phyloP scores from a whole-genome alignment of 2,888 invertebrate species.

The Allolobophora icterica region DNA sequence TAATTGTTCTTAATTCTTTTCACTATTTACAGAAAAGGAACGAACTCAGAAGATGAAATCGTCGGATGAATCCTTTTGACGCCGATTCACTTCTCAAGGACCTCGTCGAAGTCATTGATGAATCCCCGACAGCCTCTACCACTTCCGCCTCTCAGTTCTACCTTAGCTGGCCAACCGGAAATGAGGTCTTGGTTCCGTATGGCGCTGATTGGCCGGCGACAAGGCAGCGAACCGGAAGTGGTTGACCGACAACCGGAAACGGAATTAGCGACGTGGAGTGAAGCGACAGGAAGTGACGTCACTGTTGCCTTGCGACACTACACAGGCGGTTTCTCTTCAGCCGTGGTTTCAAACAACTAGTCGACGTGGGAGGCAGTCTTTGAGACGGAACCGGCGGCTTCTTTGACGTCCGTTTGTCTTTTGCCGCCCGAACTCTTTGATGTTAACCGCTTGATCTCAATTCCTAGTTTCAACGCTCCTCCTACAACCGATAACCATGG shows the following conservation, averaged over 20 bases:
- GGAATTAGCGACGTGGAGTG: slow-evolving; percentile 17
- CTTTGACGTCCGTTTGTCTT: not conserved
- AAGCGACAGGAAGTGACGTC: not conserved
- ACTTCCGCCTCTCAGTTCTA: not conserved
- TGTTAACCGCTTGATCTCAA: not conserved
- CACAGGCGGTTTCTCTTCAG: not conserved
- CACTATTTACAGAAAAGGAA: not conserved
- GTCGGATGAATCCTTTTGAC: not conserved
- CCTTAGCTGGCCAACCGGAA: not conserved
- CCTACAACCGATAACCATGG: not conserved
- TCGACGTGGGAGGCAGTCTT: not conserved
- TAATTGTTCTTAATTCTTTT: no score
- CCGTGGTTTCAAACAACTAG: not conserved
- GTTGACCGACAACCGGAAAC: not conserved
- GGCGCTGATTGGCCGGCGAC: not conserved
- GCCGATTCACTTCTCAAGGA: not conserved
- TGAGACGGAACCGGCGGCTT: not conserved
- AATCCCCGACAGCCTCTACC: not conserved
- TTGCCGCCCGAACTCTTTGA: not conserved
- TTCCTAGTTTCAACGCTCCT: not conserved
- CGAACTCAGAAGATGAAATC: not conserved
- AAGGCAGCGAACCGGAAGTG: not conserved
- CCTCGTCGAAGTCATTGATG: not conserved
- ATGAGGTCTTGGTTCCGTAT: not conserved
- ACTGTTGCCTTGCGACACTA: not conserved